Evolutionary conservation across 1,140 invertebrate species (phyloP), one percentile per base, ranked within the genome.

Genomic region (Drosophila miranda): DNA sequence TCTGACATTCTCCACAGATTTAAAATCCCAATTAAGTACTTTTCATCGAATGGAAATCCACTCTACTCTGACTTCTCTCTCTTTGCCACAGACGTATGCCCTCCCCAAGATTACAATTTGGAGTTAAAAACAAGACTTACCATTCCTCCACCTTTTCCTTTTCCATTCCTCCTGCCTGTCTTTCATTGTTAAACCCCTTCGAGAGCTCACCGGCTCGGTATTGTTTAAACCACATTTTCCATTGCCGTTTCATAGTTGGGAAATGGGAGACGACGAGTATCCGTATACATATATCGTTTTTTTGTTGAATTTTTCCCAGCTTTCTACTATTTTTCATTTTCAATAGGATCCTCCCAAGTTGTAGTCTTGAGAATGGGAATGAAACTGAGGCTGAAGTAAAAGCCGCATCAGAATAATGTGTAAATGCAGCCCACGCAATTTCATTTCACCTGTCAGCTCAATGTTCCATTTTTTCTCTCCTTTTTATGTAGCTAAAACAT

Each of bases 381-480:
- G 8, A 0, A 7, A 3, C 30, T 34, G 8, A 3, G 30, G 19
- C 19, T 19, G 19, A 19, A 19, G 66, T 68, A 52, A 64, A 56
- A 48, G 43, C 66, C 49, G 62, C 62, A 11, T 38, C 34, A 38
- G 42, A 63, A 62, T 23, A 68, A 68, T 68, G 62, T 64, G 62
- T 66, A 68, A 68, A 34, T 68, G 66, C 66, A 69, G 66, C 51
- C 66, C 62, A 54, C 77, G 59, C 69, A 74, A 69, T 79, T 79
- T 61, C 52, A 58, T 63, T 77, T 77, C 54, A 77, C 61, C 78
- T 77, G 78, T 82, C 78, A 66, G 78, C 78, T 76, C 57, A 80
- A 71, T 81, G 61, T 81, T 59, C 49, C 46, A 72, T 53, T 48
- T 53, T 48, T 53, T 66, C 30, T 42, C 41, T 61, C 52, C 28